Conservation (phyloP, 2,113 vertebrate species). For the Cepphus grylle region DNA sequence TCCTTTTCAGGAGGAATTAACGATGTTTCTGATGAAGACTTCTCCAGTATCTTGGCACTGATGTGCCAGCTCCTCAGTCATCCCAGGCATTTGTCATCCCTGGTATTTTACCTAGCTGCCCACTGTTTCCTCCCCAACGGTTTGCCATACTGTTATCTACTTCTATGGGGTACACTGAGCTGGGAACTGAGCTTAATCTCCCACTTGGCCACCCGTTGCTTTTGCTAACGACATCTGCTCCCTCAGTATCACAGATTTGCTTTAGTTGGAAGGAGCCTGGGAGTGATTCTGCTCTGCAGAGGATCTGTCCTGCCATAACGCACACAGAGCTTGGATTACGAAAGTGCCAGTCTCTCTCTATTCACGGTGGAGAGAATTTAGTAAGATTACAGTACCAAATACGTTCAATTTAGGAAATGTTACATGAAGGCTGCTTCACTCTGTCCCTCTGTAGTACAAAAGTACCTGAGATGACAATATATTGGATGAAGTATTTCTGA, state of each 20-base stretch:
- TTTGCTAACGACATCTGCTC: not conserved
- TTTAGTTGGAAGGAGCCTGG: conserved; percentile 21
- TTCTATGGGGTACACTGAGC: not conserved
- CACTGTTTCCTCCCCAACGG: conserved; percentile 18
- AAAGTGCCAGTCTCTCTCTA: not conserved
- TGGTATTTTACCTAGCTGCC: conserved; percentile 30
- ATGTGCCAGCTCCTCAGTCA: conserved; percentile 5
- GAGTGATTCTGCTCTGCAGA: not conserved
- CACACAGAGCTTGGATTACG: not conserved
- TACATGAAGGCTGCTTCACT: not conserved
- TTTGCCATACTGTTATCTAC: not conserved
- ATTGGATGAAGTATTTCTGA: not conserved
- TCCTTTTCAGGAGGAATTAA: conserved; percentile 18
- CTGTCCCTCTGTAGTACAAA: not conserved
- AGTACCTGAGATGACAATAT: not conserved
- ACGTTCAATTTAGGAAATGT: fast-evolving
- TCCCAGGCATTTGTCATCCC: conserved; percentile 1
- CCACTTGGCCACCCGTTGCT: conserved; percentile 12
- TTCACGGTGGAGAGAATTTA: not conserved
- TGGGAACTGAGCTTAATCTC: not conserved
- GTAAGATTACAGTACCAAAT: not conserved
- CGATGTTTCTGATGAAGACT: not conserved
- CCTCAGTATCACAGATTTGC: not conserved
- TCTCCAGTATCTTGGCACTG: not conserved
- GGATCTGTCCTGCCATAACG: not conserved